Percentiles rank a stretch among this genome's conserved stretches.
Evolutionary conservation across 2,797 vertebrate genomes (phyloP).

Genomic region (Mormyrops boulengeri): DNA sequence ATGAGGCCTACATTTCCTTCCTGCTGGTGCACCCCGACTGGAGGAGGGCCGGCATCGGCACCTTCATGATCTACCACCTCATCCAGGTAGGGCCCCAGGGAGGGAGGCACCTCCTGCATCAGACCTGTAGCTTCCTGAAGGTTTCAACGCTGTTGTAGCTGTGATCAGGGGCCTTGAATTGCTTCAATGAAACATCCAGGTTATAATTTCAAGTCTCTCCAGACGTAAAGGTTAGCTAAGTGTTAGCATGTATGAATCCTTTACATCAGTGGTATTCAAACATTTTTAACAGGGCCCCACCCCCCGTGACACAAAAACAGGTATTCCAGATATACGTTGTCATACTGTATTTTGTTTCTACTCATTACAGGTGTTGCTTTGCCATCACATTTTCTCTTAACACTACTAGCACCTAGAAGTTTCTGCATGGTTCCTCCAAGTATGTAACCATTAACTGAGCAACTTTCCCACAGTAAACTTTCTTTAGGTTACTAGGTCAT

Average conservation of each 20-base stretch:
- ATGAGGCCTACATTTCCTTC: constrained; percentile 95
- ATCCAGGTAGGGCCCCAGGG: constrained; percentile 74
- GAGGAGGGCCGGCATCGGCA: constrained; percentile 87
- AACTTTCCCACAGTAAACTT: background rate
- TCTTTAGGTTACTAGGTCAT: background rate
- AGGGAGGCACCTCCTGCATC: background rate
- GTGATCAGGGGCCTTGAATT: background rate
- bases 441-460: background rate
- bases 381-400: background rate
- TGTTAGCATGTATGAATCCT: background rate
- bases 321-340: background rate
- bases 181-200: background rate
- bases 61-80: constrained; percentile 97
- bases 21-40: constrained; percentile 93
- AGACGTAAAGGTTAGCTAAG: background rate
- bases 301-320: background rate
- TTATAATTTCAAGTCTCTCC: background rate
- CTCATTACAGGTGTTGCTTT: background rate
- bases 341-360: background rate
- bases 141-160: background rate
- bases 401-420: background rate
- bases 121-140: background rate
- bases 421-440: background rate
- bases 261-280: background rate
- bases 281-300: background rate